phyloP scores from a whole-genome alignment of 2,888 invertebrate genomes.

The Ormia ochracea region DNA sequence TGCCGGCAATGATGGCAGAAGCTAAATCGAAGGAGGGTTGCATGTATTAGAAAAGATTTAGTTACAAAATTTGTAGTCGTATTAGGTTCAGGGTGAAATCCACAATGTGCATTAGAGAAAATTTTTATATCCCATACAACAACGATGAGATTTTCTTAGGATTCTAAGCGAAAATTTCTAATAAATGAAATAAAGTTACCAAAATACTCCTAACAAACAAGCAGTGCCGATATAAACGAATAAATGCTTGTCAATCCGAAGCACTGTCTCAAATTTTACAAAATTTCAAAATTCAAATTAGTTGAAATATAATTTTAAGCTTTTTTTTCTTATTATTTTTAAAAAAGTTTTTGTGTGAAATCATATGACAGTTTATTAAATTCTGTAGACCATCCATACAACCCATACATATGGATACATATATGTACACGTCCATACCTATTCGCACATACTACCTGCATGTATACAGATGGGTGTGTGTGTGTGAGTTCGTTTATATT shows the following conservation, averaged over 20 bases:
- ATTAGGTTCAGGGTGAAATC: slow-evolving; percentile 59
- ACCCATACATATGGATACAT: neutral
- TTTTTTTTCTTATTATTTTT: neutral
- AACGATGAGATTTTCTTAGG: slow-evolving; percentile 19
- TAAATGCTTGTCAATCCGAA: neutral
- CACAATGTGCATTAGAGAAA: slow-evolving; percentile 47
- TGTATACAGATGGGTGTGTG: neutral
- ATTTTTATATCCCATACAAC: slow-evolving; percentile 6
- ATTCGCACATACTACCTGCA: neutral
- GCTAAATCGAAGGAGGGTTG: slow-evolving; percentile 11
- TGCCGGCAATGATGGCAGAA: neutral
- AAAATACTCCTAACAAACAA: neutral
- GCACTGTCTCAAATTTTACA: neutral
- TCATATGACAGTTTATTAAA: neutral
- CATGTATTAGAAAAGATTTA: slow-evolving; percentile 52
- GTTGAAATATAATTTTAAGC: neutral
- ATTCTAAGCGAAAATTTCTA: slow-evolving; percentile 6
- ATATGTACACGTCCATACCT: neutral
- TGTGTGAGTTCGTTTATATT: neutral
- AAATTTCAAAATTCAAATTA: neutral
- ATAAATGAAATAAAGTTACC: neutral
- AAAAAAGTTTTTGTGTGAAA: neutral
- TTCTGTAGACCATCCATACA: too few relatives aligned
- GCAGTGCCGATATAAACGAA: neutral
- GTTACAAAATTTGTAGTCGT: slow-evolving; percentile 53